Evolutionary conservation across 2,888 invertebrate species (phyloP), one percentile per base, ranked within the genome.

Genomic region (Mongoloraphidia duomilia): DNA sequence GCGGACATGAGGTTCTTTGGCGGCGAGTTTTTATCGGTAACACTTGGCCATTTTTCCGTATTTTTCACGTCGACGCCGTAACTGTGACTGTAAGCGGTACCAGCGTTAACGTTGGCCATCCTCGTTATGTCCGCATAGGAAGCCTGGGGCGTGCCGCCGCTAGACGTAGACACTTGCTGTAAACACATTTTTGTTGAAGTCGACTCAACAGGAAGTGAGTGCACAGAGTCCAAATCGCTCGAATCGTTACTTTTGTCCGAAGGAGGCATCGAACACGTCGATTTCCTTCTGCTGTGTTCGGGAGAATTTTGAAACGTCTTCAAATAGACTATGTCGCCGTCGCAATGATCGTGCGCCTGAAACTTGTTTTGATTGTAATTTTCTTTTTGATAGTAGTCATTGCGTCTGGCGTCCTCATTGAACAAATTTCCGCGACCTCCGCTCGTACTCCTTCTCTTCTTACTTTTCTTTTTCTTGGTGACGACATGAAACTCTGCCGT

Each of bases 51-150:
- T 59, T 26, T 52, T 58, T 54, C 10, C 52, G 52, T 49, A 61
- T 60, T 53, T 62, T 63, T 53, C 58, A 60, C 47, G 57, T 60
- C n/a, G 56, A 55, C 44, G 59, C 57, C 34, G 61, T 60, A 36
- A 40, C 41, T 40, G n/a, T 36, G 40, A 6, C 43, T 35, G 33
- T 26, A 34, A 8, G 43, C 33, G 12, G 14, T 40, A 5, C 13
- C 12, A 8, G 42, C 39, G 9, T 38, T 41, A 17, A 62, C 60
- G 34, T 57, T 63, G 12, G 69, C 67, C 59, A 71, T 75, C 56
- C 82, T 77, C 46, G 88, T 83, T 59, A 89, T 89, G 61, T 88
- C 89, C 1, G 89, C 89, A 69, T 89, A 90, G 11, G 87, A 87
- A 42, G 76, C 78, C 60, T 72, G 72, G 11, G 72, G 72, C 38